A percentile compares a stretch with the other conserved stretches of the same genome.
Evolutionary conservation across 2,888 invertebrate genomes (phyloP).

Genomic region (Perizoma flavofasciatum): DNA sequence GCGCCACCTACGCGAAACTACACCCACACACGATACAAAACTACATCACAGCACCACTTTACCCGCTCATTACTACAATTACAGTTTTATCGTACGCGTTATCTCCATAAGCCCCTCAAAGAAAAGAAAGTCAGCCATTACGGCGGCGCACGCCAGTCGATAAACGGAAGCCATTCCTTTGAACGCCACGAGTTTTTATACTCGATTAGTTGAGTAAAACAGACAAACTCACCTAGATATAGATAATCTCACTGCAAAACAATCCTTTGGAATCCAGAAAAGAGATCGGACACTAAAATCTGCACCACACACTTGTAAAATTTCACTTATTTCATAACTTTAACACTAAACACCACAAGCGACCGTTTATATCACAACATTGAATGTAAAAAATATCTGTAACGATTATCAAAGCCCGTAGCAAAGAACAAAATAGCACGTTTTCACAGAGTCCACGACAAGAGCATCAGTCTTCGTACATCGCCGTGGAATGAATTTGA

Average conservation of each 20-base stretch:
- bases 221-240: conserved; percentile 64
- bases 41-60: conserved; percentile 44
- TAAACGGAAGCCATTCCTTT: conserved; percentile 80
- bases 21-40: conserved; percentile 63
- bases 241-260: conserved; percentile 59
- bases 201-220: conserved; percentile 26
- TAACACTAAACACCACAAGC: conserved; percentile 76
- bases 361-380: conserved; percentile 74
- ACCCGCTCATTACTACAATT: conserved; percentile 36
- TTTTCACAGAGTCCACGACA: conserved; percentile 76
- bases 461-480: conserved; percentile 81
- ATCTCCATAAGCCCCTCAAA: conserved; percentile 53
- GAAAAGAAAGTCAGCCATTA: conserved; percentile 81
- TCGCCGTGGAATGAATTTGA: conserved; percentile 80
- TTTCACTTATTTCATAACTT: conserved; percentile 67
- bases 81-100: conserved; percentile 39
- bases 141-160: conserved; percentile 78
- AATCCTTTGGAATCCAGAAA: conserved; percentile 78
- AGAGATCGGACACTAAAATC: conserved; percentile 64
- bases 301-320: conserved; percentile 75
- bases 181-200: conserved; percentile 66
- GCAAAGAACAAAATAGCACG: conserved; percentile 72
- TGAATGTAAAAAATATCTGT: conserved; percentile 68
- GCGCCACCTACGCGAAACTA: conserved; percentile 55
- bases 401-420: conserved; percentile 71